Base-by-base conservation (phyloP, 2,888 invertebrate species). In the Mechanitis messenoides region DNA sequence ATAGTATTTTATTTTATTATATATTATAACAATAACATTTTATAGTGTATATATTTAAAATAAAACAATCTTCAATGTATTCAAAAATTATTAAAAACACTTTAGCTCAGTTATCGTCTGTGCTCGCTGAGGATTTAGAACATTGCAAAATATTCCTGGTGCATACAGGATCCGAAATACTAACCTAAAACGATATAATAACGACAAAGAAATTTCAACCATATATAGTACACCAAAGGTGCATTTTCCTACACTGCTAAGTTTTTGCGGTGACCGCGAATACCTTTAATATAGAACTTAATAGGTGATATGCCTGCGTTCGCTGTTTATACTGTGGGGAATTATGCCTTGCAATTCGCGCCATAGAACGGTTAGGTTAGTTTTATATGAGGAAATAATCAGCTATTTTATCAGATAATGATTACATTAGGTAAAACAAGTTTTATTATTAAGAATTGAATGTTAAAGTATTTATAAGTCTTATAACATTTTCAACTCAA, bases 111-210 rank as follows among this genome's bases (percentile, higher is more conserved):
- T 61, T 66, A 68, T 66, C 63, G 64, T 58, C 61, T 66, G 58
- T 61, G 60, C 55, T 59, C 63, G 68, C 67, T 68, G 66, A 62
- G 62, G 65, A 67, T 63, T 69, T 66, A 65, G 61, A 65, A 62
- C 67, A 66, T 69, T 73, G 73, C 72, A 73, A 72, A 60, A 59
- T 63, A 59, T 69, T 72, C 73, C 72, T 71, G 68, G 63, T 65
- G 55, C 54, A 56, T 60, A 67, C 62, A 65, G 55, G 53, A 59
- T 46, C 53, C 42, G 59, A 54, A 56, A 56, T 42, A 59, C n/a
- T 59, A 53, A 31, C 45, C 53, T 3, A 45, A 59, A 57, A 38
- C 11, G 28, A 3, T 42, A 31, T 33, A 42, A 2, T 12, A 33
- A 28, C 3, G 33, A 59, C 33, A 2, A 28, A 9, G 42, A 20